Conservation (phyloP, 1,140 invertebrate species). For the Euura saliciscinereae region DNA sequence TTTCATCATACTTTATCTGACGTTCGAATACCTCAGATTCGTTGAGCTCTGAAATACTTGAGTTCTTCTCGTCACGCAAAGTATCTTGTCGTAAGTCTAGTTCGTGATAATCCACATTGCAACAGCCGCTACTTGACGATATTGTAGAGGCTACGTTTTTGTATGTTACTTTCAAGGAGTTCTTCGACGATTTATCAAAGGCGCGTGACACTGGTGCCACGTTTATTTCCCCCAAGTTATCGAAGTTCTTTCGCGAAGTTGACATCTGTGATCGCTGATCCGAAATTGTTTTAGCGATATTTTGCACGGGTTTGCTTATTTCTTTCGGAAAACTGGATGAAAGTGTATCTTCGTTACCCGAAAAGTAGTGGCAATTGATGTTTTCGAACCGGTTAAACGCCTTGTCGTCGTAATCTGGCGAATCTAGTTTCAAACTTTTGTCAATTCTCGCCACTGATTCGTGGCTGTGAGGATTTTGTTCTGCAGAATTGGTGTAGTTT, state of each 20-base stretch:
- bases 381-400: background rate
- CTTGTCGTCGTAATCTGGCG: background rate
- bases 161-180: constrained; percentile 11
- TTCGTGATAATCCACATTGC: background rate
- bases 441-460: background rate
- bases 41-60: constrained; percentile 9
- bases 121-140: background rate
- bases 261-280: background rate
- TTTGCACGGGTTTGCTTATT: background rate
- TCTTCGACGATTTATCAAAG: background rate
- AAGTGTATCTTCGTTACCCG: background rate
- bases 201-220: background rate
- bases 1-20: constrained; percentile 16
- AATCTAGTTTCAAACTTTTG: background rate
- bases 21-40: constrained; percentile 17
- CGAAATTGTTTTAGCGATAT: background rate
- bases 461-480: background rate
- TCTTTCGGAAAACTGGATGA: background rate
- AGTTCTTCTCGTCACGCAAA: background rate
- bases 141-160: background rate
- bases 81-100: background rate
- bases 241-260: background rate
- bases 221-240: background rate
- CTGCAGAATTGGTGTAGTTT: background rate
- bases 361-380: background rate